Percentiles rank a stretch among this genome's conserved stretches.
phyloP scores from a whole-genome alignment of 2,113 vertebrate genomes.

The Myrmecobius fasciatus region DNA sequence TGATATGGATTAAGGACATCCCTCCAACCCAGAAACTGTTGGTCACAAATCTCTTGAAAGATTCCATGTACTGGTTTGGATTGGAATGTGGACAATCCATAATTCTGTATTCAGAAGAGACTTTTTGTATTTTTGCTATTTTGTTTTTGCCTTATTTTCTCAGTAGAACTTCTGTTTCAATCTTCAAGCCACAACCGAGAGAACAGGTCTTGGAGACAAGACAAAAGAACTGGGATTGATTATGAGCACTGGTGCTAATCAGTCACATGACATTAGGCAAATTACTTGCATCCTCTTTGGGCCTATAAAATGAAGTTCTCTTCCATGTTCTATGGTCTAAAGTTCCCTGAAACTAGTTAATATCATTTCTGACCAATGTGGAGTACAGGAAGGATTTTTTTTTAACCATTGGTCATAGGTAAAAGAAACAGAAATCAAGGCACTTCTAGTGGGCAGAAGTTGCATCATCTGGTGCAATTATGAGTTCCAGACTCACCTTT shows the following conservation, averaged over 20 bases:
- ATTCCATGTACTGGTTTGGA: not conserved
- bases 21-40: not conserved
- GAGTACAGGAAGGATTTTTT: not conserved
- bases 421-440: not conserved
- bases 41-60: not conserved
- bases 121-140: not conserved
- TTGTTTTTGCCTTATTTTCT: not conserved
- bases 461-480: not conserved
- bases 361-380: not conserved
- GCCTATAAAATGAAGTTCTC: not conserved
- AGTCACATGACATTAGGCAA: not conserved
- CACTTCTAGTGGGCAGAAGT: not conserved
- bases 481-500: not conserved
- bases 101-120: not conserved
- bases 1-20: not conserved
- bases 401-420: not conserved
- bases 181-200: not conserved
- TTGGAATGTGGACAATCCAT: not conserved
- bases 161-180: not conserved
- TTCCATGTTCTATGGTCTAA: not conserved
- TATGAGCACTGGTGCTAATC: not conserved
- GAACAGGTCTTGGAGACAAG: not conserved
- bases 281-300: not conserved
- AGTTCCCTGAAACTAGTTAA: not conserved
- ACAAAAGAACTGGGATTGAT: not conserved